A percentile compares a stretch with the other conserved stretches of the same genome.
Evolutionary conservation across 1,140 invertebrate genomes (phyloP).

Genomic region (Drosophila ficusphila): DNA sequence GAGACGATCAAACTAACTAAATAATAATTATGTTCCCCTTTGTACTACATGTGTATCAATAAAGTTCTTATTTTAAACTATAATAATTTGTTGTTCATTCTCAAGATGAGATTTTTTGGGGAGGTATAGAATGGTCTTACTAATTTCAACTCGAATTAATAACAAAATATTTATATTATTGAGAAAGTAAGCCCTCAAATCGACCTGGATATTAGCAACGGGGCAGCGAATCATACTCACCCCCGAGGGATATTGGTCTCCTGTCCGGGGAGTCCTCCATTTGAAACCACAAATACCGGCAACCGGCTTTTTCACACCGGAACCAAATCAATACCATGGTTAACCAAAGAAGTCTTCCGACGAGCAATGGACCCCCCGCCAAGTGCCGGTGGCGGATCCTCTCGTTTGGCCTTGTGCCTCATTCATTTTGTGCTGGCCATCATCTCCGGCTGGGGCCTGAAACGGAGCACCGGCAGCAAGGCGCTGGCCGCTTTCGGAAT

Average conservation of each 20-base stretch:
- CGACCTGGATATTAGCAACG: background rate
- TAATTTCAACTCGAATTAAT: background rate
- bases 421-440: constrained; percentile 64
- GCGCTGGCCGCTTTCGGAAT: constrained; percentile 58
- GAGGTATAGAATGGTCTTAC: background rate
- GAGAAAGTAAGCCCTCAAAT: background rate
- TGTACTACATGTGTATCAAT: no score
- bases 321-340: background rate
- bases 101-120: no score
- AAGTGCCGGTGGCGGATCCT: constrained; percentile 8
- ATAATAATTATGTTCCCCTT: no score
- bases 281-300: background rate
- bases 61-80: no score
- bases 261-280: background rate
- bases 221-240: background rate
- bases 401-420: constrained; percentile 56
- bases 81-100: no score
- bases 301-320: background rate
- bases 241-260: background rate
- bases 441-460: constrained; percentile 63
- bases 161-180: background rate
- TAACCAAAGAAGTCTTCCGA: background rate
- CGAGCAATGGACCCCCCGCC: constrained; percentile 8
- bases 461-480: constrained; percentile 50
- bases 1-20: no score